Conservation (phyloP, 2,113 vertebrate species). For the Leucosticte australis region DNA sequence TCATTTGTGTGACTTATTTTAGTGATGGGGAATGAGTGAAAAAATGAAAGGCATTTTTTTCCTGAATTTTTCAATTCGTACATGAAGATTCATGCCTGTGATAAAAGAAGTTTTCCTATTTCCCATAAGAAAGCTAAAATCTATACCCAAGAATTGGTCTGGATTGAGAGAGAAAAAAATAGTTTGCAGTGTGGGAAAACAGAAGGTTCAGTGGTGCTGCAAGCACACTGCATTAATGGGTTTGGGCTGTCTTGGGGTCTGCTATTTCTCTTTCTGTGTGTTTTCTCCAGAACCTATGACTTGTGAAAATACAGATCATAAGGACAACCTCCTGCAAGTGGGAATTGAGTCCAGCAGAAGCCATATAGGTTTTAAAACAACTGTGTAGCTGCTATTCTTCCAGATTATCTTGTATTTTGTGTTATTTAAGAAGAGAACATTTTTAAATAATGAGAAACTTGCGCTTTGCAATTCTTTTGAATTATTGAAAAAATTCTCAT, state of each 20-base stretch:
- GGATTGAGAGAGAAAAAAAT: not conserved
- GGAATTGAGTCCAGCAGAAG: not conserved
- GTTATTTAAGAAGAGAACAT: not conserved
- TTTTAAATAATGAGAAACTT: conserved; percentile 13
- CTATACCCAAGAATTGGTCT: not conserved
- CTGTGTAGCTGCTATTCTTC: not conserved
- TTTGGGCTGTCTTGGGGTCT: not conserved
- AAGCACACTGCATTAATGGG: not conserved
- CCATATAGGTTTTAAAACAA: not conserved
- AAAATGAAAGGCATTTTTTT: not conserved
- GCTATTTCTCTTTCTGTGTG: not conserved
- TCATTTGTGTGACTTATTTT: not conserved
- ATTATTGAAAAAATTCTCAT: conserved; percentile 8
- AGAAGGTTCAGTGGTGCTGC: not conserved
- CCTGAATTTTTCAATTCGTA: not conserved
- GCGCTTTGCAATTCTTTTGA: not conserved
- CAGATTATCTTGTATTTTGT: not conserved
- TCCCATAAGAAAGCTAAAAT: conserved; percentile 2
- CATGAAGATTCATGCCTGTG: not conserved
- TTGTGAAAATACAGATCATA: not conserved
- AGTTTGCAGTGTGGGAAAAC: not conserved
- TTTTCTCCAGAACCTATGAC: not conserved
- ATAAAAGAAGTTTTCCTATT: not conserved
- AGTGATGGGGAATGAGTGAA: not conserved
- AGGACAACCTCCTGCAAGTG: not conserved